phyloP scores from a whole-genome alignment of 2,113 vertebrate genomes.

The Numida meleagris region DNA sequence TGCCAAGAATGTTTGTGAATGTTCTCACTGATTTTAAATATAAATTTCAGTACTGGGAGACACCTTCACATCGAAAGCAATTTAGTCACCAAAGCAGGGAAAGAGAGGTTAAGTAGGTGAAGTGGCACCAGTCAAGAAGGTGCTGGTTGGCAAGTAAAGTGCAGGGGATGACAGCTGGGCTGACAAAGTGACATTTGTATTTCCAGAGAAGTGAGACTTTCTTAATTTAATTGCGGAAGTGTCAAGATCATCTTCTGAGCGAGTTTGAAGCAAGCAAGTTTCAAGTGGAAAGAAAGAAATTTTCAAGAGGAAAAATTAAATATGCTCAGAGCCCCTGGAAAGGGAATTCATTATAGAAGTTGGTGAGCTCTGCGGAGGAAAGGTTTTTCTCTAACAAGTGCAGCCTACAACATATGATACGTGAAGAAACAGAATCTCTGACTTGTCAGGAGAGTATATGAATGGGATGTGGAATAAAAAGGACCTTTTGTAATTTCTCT shows the following conservation, averaged over 20 bases:
- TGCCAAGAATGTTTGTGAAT: not conserved
- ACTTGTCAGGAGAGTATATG: not conserved
- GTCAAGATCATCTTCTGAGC: conserved; percentile 56
- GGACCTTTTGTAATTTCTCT: not conserved
- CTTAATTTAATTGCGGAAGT: conserved; percentile 59
- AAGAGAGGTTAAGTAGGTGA: conserved; percentile 29
- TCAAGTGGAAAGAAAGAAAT: conserved; percentile 5
- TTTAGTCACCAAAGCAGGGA: not conserved
- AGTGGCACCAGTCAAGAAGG: not conserved
- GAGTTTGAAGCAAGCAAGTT: conserved; percentile 23
- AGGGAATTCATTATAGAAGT: not conserved
- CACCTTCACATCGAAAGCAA: not conserved
- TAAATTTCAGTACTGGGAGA: not conserved
- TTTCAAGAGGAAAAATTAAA: conserved; percentile 15
- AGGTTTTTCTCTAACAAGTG: not conserved
- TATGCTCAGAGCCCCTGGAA: not conserved
- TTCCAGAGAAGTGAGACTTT: conserved; percentile 58
- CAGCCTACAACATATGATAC: not conserved
- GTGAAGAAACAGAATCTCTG: not conserved
- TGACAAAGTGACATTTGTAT: conserved; percentile 60
- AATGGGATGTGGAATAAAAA: not conserved
- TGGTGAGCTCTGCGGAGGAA: not conserved
- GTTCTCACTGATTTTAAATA: not conserved
- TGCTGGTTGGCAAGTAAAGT: conserved; percentile 32
- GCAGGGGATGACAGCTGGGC: conserved; percentile 50